Evolutionary conservation across 2,888 invertebrate genomes (phyloP).

Genomic region (Vannuccia rotundouncinata): DNA sequence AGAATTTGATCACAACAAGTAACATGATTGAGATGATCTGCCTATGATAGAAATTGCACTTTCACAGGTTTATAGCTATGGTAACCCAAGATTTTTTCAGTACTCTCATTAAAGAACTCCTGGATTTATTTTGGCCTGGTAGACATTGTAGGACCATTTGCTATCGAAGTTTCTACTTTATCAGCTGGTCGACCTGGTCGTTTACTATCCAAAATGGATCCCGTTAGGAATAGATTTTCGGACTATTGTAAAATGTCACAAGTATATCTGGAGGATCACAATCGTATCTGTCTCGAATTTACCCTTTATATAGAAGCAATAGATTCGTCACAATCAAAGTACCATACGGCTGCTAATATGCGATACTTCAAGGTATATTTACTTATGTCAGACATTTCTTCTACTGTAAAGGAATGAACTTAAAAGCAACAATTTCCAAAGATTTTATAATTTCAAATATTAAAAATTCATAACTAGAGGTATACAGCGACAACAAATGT

Average conservation of each 20-base stretch:
- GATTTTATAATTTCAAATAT: too few relatives aligned
- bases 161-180: slow-evolving; percentile 4
- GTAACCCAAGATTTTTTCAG: slow-evolving; percentile 11
- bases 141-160: slow-evolving; percentile 28
- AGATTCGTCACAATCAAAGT: too few relatives aligned
- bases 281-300: background rate
- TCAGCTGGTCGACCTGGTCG: background rate
- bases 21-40: background rate
- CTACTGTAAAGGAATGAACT: too few relatives aligned
- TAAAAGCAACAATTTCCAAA: too few relatives aligned
- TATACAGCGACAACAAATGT: too few relatives aligned
- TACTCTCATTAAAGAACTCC: background rate
- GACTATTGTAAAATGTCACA: background rate
- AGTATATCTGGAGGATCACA: background rate
- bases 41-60: slow-evolving; percentile 27
- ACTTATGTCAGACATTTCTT: too few relatives aligned
- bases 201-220: background rate
- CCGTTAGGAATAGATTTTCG: background rate
- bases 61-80: slow-evolving; percentile 28
- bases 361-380: too few relatives aligned
- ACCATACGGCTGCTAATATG: too few relatives aligned
- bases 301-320: too few relatives aligned
- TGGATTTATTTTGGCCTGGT: slow-evolving; percentile 16
- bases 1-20: slow-evolving; percentile 25
- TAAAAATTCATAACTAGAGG: too few relatives aligned